These are phyloP conservation scores for Chionoecetes opilio DNA, from an alignment of 1,140 invertebrate genomes.

Conservation along the genomic window DNA sequence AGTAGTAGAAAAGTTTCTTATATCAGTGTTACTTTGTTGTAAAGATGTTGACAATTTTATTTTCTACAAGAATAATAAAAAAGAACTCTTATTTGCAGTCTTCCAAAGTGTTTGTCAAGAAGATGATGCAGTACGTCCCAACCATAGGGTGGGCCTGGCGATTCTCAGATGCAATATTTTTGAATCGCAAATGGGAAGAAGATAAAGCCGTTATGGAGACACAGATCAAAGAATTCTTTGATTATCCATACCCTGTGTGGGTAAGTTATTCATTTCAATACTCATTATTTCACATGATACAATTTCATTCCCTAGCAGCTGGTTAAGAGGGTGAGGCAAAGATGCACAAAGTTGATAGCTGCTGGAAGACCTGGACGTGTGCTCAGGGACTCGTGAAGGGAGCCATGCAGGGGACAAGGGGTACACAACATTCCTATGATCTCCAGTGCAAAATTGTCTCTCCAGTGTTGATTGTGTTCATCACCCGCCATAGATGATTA, in stretches of 20 bases:
- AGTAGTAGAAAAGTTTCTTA: not conserved
- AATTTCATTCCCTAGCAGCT: too few relatives aligned
- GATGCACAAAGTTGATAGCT: too few relatives aligned
- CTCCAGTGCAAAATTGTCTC: too few relatives aligned
- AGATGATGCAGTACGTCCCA: constrained; percentile 95
- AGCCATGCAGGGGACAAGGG: too few relatives aligned
- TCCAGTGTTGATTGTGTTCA: too few relatives aligned
- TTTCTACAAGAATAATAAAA: not conserved
- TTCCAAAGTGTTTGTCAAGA: constrained; percentile 97
- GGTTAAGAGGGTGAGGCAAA: too few relatives aligned
- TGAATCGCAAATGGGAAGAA: constrained; percentile 95
- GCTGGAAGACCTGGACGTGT: too few relatives aligned
- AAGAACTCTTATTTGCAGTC: constrained; percentile 85
- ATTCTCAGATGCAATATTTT: constrained; percentile 96
- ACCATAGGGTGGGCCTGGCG: constrained; percentile 97
- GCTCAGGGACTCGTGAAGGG: too few relatives aligned
- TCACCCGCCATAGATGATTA: too few relatives aligned
- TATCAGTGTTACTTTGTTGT: not conserved
- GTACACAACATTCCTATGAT: too few relatives aligned
- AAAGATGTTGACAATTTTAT: not conserved
- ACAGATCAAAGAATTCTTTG: constrained; percentile 91
- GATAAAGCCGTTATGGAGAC: constrained; percentile 90
- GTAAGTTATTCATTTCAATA: constrained; percentile 85
- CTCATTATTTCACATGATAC: too few relatives aligned
- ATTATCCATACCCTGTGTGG: constrained; percentile 95